A percentile compares a stretch with the other conserved stretches of the same genome.
Conservation (phyloP, 2,797 vertebrate genomes). For the Urosaurus nigricauda region DNA sequence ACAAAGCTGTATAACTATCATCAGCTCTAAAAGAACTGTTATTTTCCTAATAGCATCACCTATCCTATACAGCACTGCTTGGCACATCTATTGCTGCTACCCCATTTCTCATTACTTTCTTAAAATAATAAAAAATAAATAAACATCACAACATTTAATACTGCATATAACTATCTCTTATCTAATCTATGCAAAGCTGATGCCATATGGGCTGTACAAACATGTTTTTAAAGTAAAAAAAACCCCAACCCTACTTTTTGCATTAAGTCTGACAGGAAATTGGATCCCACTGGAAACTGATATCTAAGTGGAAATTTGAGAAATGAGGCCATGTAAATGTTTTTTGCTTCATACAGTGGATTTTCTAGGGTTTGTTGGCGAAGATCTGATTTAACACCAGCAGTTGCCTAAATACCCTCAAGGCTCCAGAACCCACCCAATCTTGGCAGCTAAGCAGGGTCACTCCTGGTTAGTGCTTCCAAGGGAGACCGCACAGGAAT, state of each 20-base stretch:
- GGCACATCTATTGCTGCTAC: slow-evolving; percentile 25
- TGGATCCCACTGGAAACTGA: slow-evolving; percentile 77
- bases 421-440: too few relatives aligned
- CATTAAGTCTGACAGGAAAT: slow-evolving; percentile 84
- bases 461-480: too few relatives aligned
- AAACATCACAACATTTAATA: slow-evolving; percentile 70
- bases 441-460: too few relatives aligned
- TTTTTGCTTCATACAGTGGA: slow-evolving; percentile 69
- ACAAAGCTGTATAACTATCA: slow-evolving; percentile 58
- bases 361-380: slow-evolving; percentile 49
- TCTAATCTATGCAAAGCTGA: slow-evolving; percentile 71
- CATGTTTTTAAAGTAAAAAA: slow-evolving; percentile 50
- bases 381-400: too few relatives aligned
- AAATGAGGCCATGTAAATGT: slow-evolving; percentile 69
- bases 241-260: slow-evolving; percentile 59
- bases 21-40: slow-evolving; percentile 59
- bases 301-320: slow-evolving; percentile 78
- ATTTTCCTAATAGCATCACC: slow-evolving; percentile 58
- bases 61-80: slow-evolving; percentile 20
- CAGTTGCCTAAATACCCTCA: too few relatives aligned
- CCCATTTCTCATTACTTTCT: slow-evolving; percentile 59
- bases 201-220: slow-evolving; percentile 73
- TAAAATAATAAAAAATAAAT: slow-evolving; percentile 70
- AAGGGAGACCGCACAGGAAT: too few relatives aligned
- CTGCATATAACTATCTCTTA: slow-evolving; percentile 63